Conservation (phyloP, 2,113 vertebrate species). For the Propithecus coquereli region DNA sequence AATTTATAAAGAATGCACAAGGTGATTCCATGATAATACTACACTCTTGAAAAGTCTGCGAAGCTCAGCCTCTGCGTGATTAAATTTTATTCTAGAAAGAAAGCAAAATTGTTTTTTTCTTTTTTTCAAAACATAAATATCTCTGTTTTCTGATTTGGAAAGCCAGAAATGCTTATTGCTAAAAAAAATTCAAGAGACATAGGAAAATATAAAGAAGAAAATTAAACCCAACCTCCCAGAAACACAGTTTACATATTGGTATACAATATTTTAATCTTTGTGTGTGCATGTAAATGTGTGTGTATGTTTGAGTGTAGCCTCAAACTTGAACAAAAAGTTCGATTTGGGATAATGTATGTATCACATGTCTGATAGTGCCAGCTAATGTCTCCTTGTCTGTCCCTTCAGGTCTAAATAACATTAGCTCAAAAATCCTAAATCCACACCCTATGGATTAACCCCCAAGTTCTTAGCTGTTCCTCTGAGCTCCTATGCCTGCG, state of each 20-base stretch:
- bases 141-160: not conserved
- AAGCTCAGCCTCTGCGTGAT: not conserved
- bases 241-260: not conserved
- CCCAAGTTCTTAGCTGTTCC: not conserved
- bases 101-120: not conserved
- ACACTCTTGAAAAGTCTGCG: not conserved
- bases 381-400: not conserved
- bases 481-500: not conserved
- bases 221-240: not conserved
- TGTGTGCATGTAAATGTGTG: not conserved
- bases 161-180: not conserved
- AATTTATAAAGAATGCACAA: not conserved
- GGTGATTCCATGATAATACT: not conserved
- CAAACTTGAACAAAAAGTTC: not conserved
- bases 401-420: not conserved
- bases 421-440: not conserved
- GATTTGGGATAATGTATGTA: not conserved
- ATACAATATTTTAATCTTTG: not conserved
- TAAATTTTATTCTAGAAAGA: slow-evolving; percentile 5
- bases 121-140: not conserved
- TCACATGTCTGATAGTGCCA: not conserved
- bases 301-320: not conserved
- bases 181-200: not conserved
- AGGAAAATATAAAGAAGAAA: slow-evolving; percentile 7
- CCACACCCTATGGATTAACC: not conserved